Base-by-base conservation (phyloP, 2,113 vertebrate species). In the Neolamprologus ventralis region DNA sequence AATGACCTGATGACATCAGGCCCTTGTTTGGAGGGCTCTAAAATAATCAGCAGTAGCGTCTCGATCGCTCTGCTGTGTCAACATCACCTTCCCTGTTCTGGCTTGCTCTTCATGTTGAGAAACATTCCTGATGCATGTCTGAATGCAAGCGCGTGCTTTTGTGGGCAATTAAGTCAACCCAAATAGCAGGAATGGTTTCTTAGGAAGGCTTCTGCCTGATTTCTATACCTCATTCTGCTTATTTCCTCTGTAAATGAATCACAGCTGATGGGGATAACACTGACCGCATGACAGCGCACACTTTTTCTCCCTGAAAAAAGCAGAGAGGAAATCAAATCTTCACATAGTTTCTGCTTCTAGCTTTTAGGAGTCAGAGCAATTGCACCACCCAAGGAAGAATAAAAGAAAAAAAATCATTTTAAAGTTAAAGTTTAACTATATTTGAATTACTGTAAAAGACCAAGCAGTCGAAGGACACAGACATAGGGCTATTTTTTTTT, bases 51-150 rank as follows among this genome's bases (percentile, higher is more conserved):
- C 86, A 37, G 89, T 57, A 89, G 88, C 49, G 82, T 90, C 89
- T 94, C 86, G 54, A 88, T 93, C 84, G 4, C 87, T 84, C 73
- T 86, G 91, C 90, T 89, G 40, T 94, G 94, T 94, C 93, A 94
- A 94, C 91, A 91, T 45, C 26, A 3, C 5, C 60, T 58, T 88
- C 88, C 90, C 81, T 95, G 95, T 95, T 92, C 87, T 92, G 94
- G 93, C 95, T 94, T 96, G 93, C 94, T 92, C 73, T 28, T 85
- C 63, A 87, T 88, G 78, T 85, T 42, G 53, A 92, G 80, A 91
- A 92, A 89, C 88, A 95, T 94, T 94, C 93, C 92, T 88, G 87
- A 71, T 91, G 86, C 47, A 12, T 89, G 90, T 85, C 65, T 93
- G 82, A 71, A 57, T 82, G 83, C 51, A 53, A 85, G 33, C 75